phyloP scores from a whole-genome alignment of 2,797 vertebrate species.

The Microctenopoma lineatum region DNA sequence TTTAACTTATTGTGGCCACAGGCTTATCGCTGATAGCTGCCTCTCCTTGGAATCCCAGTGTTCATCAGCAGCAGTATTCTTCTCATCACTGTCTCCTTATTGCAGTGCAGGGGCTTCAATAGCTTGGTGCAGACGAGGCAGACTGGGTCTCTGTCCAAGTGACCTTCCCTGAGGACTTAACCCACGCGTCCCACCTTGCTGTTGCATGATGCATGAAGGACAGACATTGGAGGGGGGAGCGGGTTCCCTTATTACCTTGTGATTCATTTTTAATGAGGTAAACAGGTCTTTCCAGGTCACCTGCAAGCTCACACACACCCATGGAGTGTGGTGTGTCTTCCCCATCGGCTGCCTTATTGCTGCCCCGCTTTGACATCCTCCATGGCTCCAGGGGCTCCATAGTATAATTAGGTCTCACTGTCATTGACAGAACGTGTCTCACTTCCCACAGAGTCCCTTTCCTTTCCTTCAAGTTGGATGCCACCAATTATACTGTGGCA shows the following conservation, averaged over 20 bases:
- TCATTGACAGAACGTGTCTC: conserved; percentile 79
- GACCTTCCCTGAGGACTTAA: conserved; percentile 78
- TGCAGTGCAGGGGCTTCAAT: conserved; percentile 46
- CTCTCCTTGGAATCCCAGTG: conserved; percentile 23
- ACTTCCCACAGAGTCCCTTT: conserved; percentile 71
- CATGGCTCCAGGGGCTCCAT: conserved; percentile 72
- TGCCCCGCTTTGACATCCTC: conserved; percentile 71
- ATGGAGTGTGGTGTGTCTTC: conserved; percentile 64
- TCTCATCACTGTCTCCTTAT: conserved; percentile 60
- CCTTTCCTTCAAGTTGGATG: conserved; percentile 70
- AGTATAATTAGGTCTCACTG: conserved; percentile 84
- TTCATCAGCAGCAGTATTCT: conserved; percentile 50
- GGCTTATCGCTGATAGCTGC: conserved; percentile 38
- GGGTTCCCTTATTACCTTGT: conserved; percentile 80
- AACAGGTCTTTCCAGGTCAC: conserved; percentile 85
- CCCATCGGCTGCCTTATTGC: conserved; percentile 69
- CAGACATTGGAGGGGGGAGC: conserved; percentile 62
- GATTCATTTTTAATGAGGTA: conserved; percentile 87
- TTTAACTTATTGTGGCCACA: conserved; percentile 66
- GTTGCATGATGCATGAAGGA: conserved; percentile 85
- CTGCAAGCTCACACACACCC: conserved; percentile 57
- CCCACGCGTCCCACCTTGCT: conserved; percentile 64
- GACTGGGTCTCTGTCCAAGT: conserved; percentile 63
- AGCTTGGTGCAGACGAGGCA: conserved; percentile 20
- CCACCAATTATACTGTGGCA: conserved; percentile 77